phyloP scores from a whole-genome alignment of 2,888 invertebrate species.

The Heteromyza rotundicornis region DNA sequence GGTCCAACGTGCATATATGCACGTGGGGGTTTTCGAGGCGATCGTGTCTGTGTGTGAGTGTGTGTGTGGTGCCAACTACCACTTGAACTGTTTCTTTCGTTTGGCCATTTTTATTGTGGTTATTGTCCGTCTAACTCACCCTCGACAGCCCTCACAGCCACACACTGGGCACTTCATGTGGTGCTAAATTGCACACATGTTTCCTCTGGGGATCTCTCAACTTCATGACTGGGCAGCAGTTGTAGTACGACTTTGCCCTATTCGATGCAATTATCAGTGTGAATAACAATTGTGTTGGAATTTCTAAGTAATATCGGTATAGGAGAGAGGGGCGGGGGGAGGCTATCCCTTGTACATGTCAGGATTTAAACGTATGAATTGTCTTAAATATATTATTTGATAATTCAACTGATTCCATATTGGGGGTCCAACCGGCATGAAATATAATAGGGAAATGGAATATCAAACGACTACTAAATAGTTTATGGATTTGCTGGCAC shows the following conservation, averaged over 20 bases:
- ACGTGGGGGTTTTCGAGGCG: slow-evolving; percentile 24
- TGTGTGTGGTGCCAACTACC: slow-evolving; percentile 34
- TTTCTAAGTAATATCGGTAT: too few species aligned
- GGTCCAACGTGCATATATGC: slow-evolving; percentile 2
- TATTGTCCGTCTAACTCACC: slow-evolving; percentile 52
- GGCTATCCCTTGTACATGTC: too few species aligned
- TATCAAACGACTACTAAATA: too few species aligned
- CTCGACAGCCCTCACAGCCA: slow-evolving; percentile 19
- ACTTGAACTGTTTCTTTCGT: slow-evolving; percentile 44
- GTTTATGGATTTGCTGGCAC: too few species aligned
- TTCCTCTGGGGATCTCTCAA: slow-evolving; percentile 37
- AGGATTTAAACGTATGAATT: too few species aligned
- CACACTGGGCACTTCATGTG: slow-evolving; percentile 39
- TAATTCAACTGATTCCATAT: too few species aligned
- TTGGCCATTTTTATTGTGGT: slow-evolving; percentile 31
- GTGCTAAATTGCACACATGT: slow-evolving; percentile 56
- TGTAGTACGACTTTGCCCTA: slow-evolving; percentile 31
- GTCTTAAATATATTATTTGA: too few species aligned
- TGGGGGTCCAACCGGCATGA: too few species aligned
- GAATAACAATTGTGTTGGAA: not conserved
- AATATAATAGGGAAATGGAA: too few species aligned
- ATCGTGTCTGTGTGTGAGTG: slow-evolving; percentile 17
- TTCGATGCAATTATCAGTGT: slow-evolving; percentile 43
- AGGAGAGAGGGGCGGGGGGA: too few species aligned
- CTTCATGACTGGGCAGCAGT: not conserved